Base-by-base conservation (phyloP, 2,888 invertebrate genomes). In the Drosophila anomalata region DNA sequence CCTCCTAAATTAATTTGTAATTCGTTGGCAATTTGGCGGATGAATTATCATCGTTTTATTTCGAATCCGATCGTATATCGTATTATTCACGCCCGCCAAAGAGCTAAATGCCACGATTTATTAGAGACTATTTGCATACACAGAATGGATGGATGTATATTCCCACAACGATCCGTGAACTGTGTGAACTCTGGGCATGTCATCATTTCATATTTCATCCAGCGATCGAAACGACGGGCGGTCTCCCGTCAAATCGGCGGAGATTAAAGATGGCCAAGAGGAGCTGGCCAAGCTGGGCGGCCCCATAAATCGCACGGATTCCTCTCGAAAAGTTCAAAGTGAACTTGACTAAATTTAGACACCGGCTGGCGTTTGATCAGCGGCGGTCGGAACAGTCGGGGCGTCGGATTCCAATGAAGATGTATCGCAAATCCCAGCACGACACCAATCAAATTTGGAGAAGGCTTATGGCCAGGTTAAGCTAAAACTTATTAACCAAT, bases 1-100 rank as follows among this genome's bases (percentile, higher is more conserved):
- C 79, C 71, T 72, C n/a, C 66, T 68, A 87, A 90, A 90, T 90
- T 90, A 88, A 89, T 89, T 90, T 89, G 89, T 89, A 89, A 90
- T 90, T 87, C 88, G 78, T 78, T 83, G 78, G 83, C 85, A 89
- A 90, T 90, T 90, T 89, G 67, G 68, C 54, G 67, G 66, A 78
- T 85, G 85, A 84, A 78, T 79, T 82, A 84, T 85, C 68, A 36
- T 36, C 36, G 41, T 20, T 53, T 47, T 62, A 57, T 46, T 36
- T n/a, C 53, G 57, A 33, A 33, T 24, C 22, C 22, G 22, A 24
- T 29, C 29, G 29, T 9, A 9, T 29, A 29, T 24, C 62, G 50
- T 22, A 51, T 68, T 74, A 55, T 26, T 24, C 47, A 74, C 36
- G 87, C 73, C 71, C 62, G 55, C 69, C 77, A 51, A 20, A 24